phyloP scores from a whole-genome alignment of 1,140 invertebrate genomes.

The Coenobita brevimanus region DNA sequence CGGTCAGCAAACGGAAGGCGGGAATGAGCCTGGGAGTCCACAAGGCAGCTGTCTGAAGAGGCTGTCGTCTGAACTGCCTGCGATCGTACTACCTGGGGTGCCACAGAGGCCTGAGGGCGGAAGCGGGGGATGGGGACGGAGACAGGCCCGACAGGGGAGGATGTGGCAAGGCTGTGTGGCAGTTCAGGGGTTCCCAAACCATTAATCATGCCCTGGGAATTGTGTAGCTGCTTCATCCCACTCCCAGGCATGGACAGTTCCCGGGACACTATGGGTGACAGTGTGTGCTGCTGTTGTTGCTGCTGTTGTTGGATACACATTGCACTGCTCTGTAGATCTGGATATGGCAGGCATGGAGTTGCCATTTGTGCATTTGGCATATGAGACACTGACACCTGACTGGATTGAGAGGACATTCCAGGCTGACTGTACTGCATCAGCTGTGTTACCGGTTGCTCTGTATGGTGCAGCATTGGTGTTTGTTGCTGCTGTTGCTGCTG shows the following conservation, averaged over 20 bases:
- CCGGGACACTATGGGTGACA: background rate
- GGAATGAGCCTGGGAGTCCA: constrained; percentile 31
- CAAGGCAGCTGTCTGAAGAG: background rate
- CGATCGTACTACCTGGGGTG: constrained; percentile 48
- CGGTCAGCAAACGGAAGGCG: constrained; percentile 58
- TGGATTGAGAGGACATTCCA: constrained; percentile 32
- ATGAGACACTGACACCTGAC: constrained; percentile 38
- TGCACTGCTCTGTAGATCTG: constrained; percentile 35
- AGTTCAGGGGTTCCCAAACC: background rate
- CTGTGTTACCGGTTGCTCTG: constrained; percentile 7
- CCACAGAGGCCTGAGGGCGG: constrained; percentile 60
- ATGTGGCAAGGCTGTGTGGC: background rate
- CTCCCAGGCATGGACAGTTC: constrained; percentile 32
- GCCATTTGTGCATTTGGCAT: constrained; percentile 28
- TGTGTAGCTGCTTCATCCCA: constrained; percentile 18
- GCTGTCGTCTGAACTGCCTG: constrained; percentile 39
- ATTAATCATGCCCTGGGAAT: background rate
- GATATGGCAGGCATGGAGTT: constrained; percentile 34
- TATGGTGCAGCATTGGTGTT: background rate
- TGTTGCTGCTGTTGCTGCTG: background rate
- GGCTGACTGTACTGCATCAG: constrained; percentile 55
- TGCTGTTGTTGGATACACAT: constrained; percentile 35
- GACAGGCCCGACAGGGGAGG: background rate
- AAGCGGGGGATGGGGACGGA: constrained; percentile 26
- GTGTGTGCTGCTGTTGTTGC: constrained; percentile 7